Evolutionary conservation across 2,113 vertebrate genomes (phyloP).

Genomic region (Manacus vitellinus): DNA sequence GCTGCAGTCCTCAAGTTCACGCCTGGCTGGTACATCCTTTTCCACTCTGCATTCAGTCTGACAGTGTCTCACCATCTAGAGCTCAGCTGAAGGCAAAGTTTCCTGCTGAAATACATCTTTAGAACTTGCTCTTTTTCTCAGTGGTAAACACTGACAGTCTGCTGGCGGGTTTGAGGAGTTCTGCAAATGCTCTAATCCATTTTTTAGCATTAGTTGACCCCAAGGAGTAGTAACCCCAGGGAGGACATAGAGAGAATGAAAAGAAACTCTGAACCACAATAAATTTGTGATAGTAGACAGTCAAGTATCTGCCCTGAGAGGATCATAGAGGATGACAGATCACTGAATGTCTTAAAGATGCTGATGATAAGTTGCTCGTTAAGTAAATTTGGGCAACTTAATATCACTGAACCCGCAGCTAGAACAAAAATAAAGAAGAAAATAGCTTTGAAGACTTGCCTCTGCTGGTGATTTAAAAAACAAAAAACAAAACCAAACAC

Average conservation of each 20-base stretch:
- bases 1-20: not conserved
- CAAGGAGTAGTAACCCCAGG: not conserved
- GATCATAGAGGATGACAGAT: not conserved
- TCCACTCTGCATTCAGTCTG: not conserved
- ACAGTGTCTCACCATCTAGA: not conserved
- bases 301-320: not conserved
- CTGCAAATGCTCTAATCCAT: accelerated
- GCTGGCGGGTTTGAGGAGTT: not conserved
- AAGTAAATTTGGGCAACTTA: not conserved
- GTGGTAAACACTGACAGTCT: not conserved
- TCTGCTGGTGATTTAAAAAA: not conserved
- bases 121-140: not conserved
- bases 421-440: not conserved
- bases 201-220: not conserved
- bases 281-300: not conserved
- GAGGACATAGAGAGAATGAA: not conserved
- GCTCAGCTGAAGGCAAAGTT: not conserved
- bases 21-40: not conserved
- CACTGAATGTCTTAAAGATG: not conserved
- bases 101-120: not conserved
- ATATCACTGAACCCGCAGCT: not conserved
- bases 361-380: not conserved
- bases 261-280: not conserved
- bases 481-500: not conserved
- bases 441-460: not conserved